These are phyloP conservation scores for Cephus spinipes DNA, from an alignment of 2,888 invertebrate genomes.

Conservation along the genomic window DNA sequence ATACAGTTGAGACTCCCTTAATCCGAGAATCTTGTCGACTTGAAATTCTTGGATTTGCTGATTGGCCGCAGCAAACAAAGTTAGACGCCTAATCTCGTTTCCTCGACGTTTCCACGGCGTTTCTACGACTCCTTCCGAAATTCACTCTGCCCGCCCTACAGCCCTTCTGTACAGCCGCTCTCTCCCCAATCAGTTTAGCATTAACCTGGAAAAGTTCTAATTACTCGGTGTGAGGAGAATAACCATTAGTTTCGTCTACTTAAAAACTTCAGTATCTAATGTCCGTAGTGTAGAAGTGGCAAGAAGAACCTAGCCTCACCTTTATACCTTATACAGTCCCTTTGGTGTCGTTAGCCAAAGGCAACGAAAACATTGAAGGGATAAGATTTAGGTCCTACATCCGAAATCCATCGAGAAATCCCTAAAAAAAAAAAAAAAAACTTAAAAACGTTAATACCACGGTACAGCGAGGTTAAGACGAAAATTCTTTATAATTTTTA, in stretches of 20 bases:
- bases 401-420: background rate
- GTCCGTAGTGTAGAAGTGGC: background rate
- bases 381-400: background rate
- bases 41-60: conserved; percentile 52
- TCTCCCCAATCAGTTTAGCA: conserved; percentile 58
- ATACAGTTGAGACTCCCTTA: background rate
- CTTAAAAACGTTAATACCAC: background rate
- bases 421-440: background rate
- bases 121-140: conserved; percentile 49
- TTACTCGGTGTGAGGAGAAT: conserved; percentile 56
- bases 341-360: background rate
- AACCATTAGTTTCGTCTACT: conserved; percentile 45
- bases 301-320: background rate
- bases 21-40: conserved; percentile 22
- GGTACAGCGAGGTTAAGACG: background rate
- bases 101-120: conserved; percentile 23
- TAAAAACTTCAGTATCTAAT: conserved; percentile 4
- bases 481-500: background rate
- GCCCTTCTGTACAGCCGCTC: conserved; percentile 23
- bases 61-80: conserved; percentile 60
- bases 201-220: conserved; percentile 61
- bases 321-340: background rate
- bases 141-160: conserved; percentile 37
- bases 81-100: conserved; percentile 62
- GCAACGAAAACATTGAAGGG: background rate